These are phyloP conservation scores for Progne subis DNA, from an alignment of 2,113 vertebrate genomes.

Conservation along the genomic window DNA sequence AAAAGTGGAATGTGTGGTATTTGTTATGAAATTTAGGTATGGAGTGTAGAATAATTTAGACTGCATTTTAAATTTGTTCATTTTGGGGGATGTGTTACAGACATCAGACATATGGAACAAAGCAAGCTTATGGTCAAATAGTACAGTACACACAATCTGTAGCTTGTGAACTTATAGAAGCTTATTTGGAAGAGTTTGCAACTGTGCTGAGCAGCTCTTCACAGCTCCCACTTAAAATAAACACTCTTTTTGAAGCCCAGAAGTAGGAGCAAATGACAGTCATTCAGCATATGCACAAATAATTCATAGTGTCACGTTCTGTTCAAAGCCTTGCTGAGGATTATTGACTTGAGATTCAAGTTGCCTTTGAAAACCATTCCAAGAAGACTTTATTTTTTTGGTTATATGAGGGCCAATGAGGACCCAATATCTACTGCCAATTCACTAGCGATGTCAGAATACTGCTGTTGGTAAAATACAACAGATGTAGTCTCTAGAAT, in stretches of 20 bases:
- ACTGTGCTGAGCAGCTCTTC: constrained; percentile 34
- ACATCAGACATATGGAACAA: constrained; percentile 10
- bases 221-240: constrained; percentile 48
- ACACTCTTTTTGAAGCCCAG: constrained; percentile 28
- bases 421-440: neutral
- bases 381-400: neutral
- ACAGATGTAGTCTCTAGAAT: neutral
- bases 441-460: neutral
- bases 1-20: neutral
- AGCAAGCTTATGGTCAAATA: neutral
- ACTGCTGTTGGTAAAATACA: neutral
- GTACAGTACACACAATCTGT: constrained; percentile 22
- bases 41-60: neutral
- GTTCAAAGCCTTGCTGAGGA: constrained; percentile 25
- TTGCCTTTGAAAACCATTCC: neutral
- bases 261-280: constrained; percentile 32
- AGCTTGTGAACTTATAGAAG: constrained; percentile 22
- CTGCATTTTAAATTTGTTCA: neutral
- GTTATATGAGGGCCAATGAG: neutral
- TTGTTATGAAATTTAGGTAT: neutral
- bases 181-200: constrained; percentile 23
- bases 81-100: neutral
- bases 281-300: constrained; percentile 53
- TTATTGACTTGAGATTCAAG: constrained; percentile 15
- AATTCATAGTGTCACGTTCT: constrained; percentile 26